A percentile compares a stretch with the other conserved stretches of the same genome.
Evolutionary conservation across 2,888 invertebrate genomes (phyloP).

Genomic region (Stenolophus ochropezus): DNA sequence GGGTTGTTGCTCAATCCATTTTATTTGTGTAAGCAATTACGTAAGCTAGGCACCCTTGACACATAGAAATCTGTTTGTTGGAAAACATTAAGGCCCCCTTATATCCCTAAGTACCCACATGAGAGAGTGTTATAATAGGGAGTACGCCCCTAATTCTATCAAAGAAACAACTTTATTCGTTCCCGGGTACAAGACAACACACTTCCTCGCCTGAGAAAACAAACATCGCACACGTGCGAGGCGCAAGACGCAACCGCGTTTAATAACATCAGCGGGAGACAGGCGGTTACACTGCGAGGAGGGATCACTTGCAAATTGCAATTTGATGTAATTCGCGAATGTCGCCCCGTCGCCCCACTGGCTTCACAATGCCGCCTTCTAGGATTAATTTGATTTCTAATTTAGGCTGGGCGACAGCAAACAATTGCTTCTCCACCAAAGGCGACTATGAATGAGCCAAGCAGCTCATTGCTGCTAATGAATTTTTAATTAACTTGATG

Average conservation of each 20-base stretch:
- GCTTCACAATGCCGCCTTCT: slow-evolving; percentile 37
- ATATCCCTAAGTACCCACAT: slow-evolving; percentile 9
- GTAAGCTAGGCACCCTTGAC: neutral
- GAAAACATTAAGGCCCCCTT: slow-evolving; percentile 6
- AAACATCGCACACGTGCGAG: slow-evolving; percentile 17
- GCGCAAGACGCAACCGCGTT: slow-evolving; percentile 16
- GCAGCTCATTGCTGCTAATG: slow-evolving; percentile 4
- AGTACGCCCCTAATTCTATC: slow-evolving; percentile 16
- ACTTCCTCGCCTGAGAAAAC: slow-evolving; percentile 25
- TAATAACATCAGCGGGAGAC: slow-evolving; percentile 52
- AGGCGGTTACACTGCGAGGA: slow-evolving; percentile 20
- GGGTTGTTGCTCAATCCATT: neutral
- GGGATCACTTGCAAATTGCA: slow-evolving; percentile 58
- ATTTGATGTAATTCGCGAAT: slow-evolving; percentile 58
- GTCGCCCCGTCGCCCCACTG: neutral
- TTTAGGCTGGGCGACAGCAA: slow-evolving; percentile 39
- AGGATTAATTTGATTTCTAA: slow-evolving; percentile 57
- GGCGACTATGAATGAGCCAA: slow-evolving; percentile 4
- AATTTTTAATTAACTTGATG: slow-evolving; percentile 29
- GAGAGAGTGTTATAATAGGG: neutral
- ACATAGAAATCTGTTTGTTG: slow-evolving; percentile 15
- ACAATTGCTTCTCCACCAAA: slow-evolving; percentile 30
- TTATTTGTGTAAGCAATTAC: neutral
- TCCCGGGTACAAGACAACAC: slow-evolving; percentile 14
- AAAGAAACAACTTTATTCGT: slow-evolving; percentile 34